Evolutionary conservation across 2,888 invertebrate species (phyloP).

Genomic region (Neoitamus cyanurus): DNA sequence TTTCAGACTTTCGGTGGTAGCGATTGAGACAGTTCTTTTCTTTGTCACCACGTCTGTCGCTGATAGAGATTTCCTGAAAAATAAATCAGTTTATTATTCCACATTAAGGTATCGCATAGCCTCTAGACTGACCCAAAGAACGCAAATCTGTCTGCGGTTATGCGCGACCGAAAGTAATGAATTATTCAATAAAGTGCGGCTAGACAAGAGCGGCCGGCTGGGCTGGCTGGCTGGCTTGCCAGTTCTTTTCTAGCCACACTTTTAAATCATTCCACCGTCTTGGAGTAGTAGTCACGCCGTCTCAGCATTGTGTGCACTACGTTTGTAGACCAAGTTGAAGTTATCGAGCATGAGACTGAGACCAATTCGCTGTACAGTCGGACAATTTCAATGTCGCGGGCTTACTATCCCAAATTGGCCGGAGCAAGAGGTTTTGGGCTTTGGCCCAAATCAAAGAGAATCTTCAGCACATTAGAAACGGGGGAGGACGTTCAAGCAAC

Average conservation of each 20-base stretch:
- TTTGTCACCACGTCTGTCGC: background rate
- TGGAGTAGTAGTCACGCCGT: constrained; percentile 12
- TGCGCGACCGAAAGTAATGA: constrained; percentile 22
- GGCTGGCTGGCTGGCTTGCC: background rate
- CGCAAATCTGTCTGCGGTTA: constrained; percentile 22
- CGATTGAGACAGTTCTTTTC: background rate
- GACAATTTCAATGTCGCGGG: constrained; percentile 15
- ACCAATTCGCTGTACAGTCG: background rate
- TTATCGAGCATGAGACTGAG: background rate
- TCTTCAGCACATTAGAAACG: background rate
- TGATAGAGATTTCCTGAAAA: constrained; percentile 39
- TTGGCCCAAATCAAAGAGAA: background rate
- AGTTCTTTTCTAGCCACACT: constrained; percentile 21
- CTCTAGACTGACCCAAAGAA: constrained; percentile 36
- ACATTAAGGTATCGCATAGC: constrained; percentile 14
- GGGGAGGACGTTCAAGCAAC: background rate
- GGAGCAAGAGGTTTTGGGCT: background rate
- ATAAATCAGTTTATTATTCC: constrained; percentile 18
- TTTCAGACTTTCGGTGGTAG: background rate
- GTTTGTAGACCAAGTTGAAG: constrained; percentile 8
- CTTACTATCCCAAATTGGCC: background rate
- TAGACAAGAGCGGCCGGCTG: constrained; percentile 40
- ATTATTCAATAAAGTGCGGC: constrained; percentile 42
- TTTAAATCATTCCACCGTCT: constrained; percentile 29
- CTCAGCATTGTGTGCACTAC: background rate